These are phyloP conservation scores for Bubo bubo DNA, from an alignment of 2,113 vertebrate genomes.

Conservation along the genomic window DNA sequence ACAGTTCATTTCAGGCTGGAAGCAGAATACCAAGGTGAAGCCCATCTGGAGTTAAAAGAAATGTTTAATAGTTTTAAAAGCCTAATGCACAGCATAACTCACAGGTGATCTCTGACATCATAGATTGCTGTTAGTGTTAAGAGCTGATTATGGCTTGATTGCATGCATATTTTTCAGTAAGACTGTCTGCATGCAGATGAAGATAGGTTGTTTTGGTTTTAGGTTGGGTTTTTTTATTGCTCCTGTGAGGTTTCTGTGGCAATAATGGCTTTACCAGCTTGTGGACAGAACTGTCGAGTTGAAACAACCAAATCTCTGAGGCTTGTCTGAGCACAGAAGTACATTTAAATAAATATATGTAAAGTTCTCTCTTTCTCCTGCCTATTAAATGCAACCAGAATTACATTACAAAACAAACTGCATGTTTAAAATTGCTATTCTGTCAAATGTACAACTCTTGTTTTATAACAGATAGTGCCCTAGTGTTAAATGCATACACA, in stretches of 20 bases:
- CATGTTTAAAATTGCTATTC: neutral
- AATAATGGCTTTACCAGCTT: conserved; percentile 30
- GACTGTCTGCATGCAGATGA: neutral
- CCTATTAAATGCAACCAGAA: neutral
- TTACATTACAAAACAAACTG: neutral
- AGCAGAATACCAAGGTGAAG: neutral
- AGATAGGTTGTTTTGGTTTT: neutral
- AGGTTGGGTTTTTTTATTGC: neutral
- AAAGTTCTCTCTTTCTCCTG: neutral
- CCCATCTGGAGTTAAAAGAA: neutral
- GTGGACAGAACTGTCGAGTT: neutral
- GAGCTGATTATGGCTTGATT: neutral
- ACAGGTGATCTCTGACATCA: neutral
- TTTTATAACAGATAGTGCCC: neutral
- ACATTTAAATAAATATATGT: neutral
- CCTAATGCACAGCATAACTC: neutral
- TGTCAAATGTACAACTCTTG: neutral
- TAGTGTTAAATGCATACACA: neutral
- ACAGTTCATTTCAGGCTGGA: neutral
- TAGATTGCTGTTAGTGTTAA: neutral
- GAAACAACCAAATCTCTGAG: neutral
- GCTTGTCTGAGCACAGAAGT: neutral
- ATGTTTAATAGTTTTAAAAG: neutral
- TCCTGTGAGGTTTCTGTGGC: neutral
- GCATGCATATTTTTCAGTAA: neutral